Evolutionary conservation across 2,888 invertebrate species (phyloP), one percentile per base, ranked within the genome.

Genomic region (Platynereis dumerilii): DNA sequence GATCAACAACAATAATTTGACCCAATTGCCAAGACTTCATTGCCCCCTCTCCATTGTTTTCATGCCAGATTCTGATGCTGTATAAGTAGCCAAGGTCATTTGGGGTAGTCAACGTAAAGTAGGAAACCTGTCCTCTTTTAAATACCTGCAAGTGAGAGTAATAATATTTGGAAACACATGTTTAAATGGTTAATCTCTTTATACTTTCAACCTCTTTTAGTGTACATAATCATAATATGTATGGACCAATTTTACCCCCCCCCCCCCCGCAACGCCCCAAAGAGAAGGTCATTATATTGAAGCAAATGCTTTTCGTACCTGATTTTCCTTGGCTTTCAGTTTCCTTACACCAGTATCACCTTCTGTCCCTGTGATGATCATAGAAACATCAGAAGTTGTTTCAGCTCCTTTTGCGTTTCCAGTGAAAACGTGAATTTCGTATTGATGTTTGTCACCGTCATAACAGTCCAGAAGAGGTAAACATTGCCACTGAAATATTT

Each of bases 51-150:
- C 48, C 48, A 12, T 5, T 10, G n/a, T 48, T 48, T 10, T 48
- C 48, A 22, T 48, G 48, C 48, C 48, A 48, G n/a, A 48, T n/a
- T 48, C 48, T 5, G 3, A 48, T 48, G 22, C 48, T 20, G 48
- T 48, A 48, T n/a, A 48, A n/a, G 17, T 48, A n/a, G 3, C 48
- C 48, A 5, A 48, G 7, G 17, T 48, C 48, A 48, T 5, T 20
- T n/a, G 20, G n/a, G 5, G 48, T 12, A 7, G 48, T 20, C 17
- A 48, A 48, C 5, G 48, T 20, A n/a, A 48, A 48, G 22, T 48
- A 48, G 22, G n/a, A 3, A n/a, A n/a, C 48, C 20, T 48, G 7
- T 48, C 48, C 48, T 22, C n/a, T 48, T n/a, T 22, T 20, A n/a
- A 48, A 48, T 10, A 20, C 22, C 48, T 48, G 42, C 10, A 48